Base-by-base conservation (phyloP, 2,888 invertebrate genomes). In the Anthoptus insignis region DNA sequence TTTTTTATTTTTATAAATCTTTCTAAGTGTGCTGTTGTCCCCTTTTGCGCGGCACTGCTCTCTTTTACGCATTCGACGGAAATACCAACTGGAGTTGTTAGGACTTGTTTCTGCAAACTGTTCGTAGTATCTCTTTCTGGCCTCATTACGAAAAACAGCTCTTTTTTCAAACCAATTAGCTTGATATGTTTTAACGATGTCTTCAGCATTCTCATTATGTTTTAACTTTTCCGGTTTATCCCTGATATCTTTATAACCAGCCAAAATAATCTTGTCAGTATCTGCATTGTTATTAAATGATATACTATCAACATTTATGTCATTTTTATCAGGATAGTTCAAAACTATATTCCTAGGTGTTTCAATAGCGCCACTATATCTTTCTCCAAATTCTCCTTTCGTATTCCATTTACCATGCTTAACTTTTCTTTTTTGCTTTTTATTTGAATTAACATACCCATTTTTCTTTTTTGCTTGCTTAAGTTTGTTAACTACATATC, bases 361-460 rank as follows among this genome's bases (percentile, higher is more conserved):
- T 54, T 81, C 52, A 37, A 71, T 58, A 52, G 88, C 86, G 73
- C 90, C 91, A 77, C 90, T 91, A 77, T 83, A 91, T 21, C 73
- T 91, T 88, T 72, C 87, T 87, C 70, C 89, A 72, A 59, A 87
- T 22, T 88, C 90, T 27, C 86, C 88, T 71, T 92, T 92, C 83
- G 90, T 87, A 77, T 91, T 89, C 87, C 89, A 92, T 66, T 90
- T 87, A 69, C 91, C 90, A 76, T 91, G 88, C 72, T 90, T 91
- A 73, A 89, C 88, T 68, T 80, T 85, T 57, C 89, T 84, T 69
- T 92, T 92, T 73, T 88, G 89, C 68, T 88, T 93, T 71, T 89
- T 91, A 68, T 87, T 82, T 59, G 77, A 72, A 71, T 89, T 90
- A 65, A 84, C 85, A 39, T 87, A 82, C 54, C 88, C 88, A 58